These are phyloP conservation scores for Carabus problematicus DNA, from an alignment of 2,888 invertebrate species.

Conservation along the genomic window DNA sequence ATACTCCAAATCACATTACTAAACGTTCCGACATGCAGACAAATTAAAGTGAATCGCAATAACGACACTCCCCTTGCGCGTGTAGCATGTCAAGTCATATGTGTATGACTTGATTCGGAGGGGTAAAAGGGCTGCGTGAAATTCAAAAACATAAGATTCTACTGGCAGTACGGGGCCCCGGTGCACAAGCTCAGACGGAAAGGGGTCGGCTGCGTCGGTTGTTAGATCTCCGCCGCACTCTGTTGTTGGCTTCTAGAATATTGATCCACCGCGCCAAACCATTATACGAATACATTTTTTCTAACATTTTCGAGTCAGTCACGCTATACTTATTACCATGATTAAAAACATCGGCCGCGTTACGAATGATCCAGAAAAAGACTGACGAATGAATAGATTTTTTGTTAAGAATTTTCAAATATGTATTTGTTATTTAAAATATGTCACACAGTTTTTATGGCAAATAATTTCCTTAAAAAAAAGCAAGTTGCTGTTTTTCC, in stretches of 20 bases:
- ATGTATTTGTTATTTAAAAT: too few species aligned
- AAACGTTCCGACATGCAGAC: conserved; percentile 38
- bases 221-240: too few species aligned
- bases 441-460: too few species aligned
- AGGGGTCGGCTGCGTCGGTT: not conserved
- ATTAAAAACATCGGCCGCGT: conserved; percentile 37
- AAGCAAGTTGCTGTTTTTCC: not conserved
- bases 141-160: conserved; percentile 9
- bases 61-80: conserved; percentile 16
- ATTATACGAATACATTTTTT: conserved; percentile 31
- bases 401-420: too few species aligned
- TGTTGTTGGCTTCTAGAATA: conserved; percentile 25
- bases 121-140: conserved; percentile 5
- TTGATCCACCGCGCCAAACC: conserved; percentile 26
- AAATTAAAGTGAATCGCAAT: conserved; percentile 40
- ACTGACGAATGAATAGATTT: not conserved
- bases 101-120: conserved; percentile 7
- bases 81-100: conserved; percentile 29
- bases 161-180: not conserved
- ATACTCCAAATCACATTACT: conserved; percentile 40
- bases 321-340: conserved; percentile 41
- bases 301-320: conserved; percentile 36
- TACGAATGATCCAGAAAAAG: conserved; percentile 20
- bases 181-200: not conserved
- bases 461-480: too few species aligned